Conservation (phyloP, 2,888 invertebrate species). For the Tolmerus cingulatus region DNA sequence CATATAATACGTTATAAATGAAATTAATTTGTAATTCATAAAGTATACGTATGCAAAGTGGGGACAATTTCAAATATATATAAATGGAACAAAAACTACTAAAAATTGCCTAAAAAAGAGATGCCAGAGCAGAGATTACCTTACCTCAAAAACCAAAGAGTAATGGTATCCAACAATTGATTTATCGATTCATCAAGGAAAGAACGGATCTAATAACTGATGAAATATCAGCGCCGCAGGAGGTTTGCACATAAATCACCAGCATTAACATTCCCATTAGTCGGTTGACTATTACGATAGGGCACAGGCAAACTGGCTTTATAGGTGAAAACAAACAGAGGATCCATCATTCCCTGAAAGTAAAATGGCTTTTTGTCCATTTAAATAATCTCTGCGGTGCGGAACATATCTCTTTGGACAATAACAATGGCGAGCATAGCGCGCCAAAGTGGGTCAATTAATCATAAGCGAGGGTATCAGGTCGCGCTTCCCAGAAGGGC, state of each 20-base stretch:
- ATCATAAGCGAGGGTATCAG: background rate
- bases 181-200: constrained; percentile 50
- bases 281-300: constrained; percentile 19
- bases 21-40: background rate
- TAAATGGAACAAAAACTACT: background rate
- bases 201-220: constrained; percentile 49
- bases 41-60: background rate
- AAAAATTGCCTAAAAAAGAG: background rate
- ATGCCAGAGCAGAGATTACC: background rate
- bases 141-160: constrained; percentile 42
- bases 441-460: constrained; percentile 12
- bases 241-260: constrained; percentile 43
- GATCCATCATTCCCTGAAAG: constrained; percentile 29
- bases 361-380: constrained; percentile 6
- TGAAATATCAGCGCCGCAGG: constrained; percentile 50
- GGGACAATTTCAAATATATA: background rate
- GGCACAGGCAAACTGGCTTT: background rate
- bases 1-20: too few relatives aligned
- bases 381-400: constrained; percentile 24
- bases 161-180: constrained; percentile 47
- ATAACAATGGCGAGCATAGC: constrained; percentile 15
- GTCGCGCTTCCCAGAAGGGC: background rate
- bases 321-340: constrained; percentile 35
- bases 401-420: constrained; percentile 23
- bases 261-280: constrained; percentile 42